phyloP scores from a whole-genome alignment of 2,113 vertebrate genomes.

The Sebastes fasciatus region DNA sequence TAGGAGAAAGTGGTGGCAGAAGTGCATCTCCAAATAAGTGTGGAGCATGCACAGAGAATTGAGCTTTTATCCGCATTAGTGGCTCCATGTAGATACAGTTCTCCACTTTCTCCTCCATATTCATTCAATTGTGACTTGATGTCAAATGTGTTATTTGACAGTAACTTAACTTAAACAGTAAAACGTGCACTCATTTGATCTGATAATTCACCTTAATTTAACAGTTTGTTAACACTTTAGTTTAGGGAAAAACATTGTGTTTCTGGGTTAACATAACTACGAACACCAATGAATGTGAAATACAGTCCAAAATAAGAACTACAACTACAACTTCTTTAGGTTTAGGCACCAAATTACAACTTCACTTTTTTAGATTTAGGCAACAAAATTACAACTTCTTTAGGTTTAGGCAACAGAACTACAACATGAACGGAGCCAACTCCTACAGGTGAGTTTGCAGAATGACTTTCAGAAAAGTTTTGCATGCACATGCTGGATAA shows the following conservation, averaged over 20 bases:
- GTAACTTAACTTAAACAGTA: background rate
- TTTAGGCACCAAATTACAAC: no score
- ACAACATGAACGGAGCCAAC: constrained; percentile 79
- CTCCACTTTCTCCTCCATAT: background rate
- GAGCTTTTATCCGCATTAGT: background rate
- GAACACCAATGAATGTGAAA: background rate
- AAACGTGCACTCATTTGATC: background rate
- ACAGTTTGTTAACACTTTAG: background rate
- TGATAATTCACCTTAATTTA: background rate
- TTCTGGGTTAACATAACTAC: no score
- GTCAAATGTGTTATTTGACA: background rate
- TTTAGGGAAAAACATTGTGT: no score
- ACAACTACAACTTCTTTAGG: no score
- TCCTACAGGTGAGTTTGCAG: constrained; percentile 60
- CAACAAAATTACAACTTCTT: no score
- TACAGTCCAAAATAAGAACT: background rate
- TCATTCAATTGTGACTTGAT: background rate
- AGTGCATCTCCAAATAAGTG: no score
- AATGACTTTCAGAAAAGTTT: no score
- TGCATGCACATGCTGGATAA: no score
- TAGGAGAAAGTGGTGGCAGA: no score
- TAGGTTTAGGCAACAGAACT: no score
- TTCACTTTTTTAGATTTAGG: no score
- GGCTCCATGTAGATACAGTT: background rate
- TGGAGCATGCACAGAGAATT: background rate